phyloP scores from a whole-genome alignment of 2,888 invertebrate genomes.

The Lasioglossum morio region DNA sequence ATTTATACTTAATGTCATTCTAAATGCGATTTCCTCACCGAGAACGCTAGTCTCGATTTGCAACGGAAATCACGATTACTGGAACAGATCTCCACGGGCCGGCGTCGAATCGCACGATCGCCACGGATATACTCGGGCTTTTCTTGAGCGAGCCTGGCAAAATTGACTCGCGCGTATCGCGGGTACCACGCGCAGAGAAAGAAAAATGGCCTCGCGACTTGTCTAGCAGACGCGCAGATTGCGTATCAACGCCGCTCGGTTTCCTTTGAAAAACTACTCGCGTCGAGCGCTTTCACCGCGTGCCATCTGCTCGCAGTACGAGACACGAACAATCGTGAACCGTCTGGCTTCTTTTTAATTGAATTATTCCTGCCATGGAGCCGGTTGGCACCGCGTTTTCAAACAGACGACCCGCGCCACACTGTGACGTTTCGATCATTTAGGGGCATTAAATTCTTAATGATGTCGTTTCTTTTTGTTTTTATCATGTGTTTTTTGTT shows the following conservation, averaged over 20 bases:
- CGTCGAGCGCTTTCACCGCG: slow-evolving; percentile 49
- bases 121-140: background rate
- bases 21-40: slow-evolving; percentile 1
- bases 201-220: slow-evolving; percentile 16
- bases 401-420: no score
- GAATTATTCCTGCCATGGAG: slow-evolving; percentile 24
- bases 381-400: background rate
- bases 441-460: no score
- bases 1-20: background rate
- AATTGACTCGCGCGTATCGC: slow-evolving; percentile 10
- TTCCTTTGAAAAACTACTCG: slow-evolving; percentile 30
- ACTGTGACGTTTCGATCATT: no score
- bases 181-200: background rate
- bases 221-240: slow-evolving; percentile 16
- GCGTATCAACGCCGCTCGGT: slow-evolving; percentile 24
- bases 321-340: slow-evolving; percentile 4
- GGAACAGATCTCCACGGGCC: background rate
- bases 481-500: no score
- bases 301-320: slow-evolving; percentile 46
- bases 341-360: slow-evolving; percentile 27
- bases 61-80: slow-evolving; percentile 33
- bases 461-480: no score
- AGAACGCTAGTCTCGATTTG: slow-evolving; percentile 14
- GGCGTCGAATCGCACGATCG: slow-evolving; percentile 2
- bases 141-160: background rate